Percentiles rank a stretch among this genome's conserved stretches.
phyloP scores from a whole-genome alignment of 2,113 vertebrate species.

The Chamaea fasciata region DNA sequence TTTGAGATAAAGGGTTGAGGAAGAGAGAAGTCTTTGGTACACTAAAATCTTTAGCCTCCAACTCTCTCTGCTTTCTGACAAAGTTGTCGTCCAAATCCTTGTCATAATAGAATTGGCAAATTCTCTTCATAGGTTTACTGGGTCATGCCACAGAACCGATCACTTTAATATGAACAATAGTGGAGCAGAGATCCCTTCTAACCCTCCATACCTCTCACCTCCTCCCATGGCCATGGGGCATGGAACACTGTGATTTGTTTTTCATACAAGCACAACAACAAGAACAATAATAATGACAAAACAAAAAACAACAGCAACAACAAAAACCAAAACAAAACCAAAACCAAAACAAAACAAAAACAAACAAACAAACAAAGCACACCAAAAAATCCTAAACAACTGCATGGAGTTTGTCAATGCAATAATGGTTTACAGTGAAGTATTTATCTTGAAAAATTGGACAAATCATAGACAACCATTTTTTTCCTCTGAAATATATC shows the following conservation, averaged over 20 bases:
- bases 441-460: neutral
- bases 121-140: neutral
- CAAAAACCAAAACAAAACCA: neutral
- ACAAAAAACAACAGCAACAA: too few species aligned
- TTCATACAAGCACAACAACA: neutral
- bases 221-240: neutral
- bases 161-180: neutral
- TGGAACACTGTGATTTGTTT: neutral
- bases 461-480: neutral
- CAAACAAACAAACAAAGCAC: neutral
- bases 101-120: neutral
- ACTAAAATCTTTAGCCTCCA: neutral
- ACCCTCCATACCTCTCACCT: fast-evolving
- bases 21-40: neutral
- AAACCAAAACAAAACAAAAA: neutral
- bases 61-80: neutral
- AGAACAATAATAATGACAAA: neutral
- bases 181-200: neutral
- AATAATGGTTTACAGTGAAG: neutral
- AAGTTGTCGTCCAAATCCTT: neutral
- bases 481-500: neutral
- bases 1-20: neutral
- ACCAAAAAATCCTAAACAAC: neutral
- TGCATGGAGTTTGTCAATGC: neutral
- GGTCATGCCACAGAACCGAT: neutral